Evolutionary conservation across 2,888 invertebrate species (phyloP).

Genomic region (Parascotia fuliginaria): DNA sequence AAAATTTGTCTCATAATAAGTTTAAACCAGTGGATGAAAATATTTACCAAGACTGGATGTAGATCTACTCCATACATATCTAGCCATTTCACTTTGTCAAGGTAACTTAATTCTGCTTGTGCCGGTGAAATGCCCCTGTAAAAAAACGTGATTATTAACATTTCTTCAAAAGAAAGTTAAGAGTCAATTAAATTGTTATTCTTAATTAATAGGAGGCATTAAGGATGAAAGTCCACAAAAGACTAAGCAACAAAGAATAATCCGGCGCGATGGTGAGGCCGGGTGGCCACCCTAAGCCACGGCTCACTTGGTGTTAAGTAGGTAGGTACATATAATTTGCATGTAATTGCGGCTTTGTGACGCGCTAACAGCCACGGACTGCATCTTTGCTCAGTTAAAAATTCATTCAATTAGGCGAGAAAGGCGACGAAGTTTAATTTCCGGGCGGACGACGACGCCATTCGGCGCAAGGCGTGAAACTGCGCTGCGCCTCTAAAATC

Average conservation of each 20-base stretch:
- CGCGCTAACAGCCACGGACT: conserved; percentile 66
- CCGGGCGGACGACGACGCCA: conserved; percentile 64
- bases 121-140: conserved; percentile 95
- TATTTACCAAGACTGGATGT: conserved; percentile 96
- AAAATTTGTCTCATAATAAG: conserved; percentile 1
- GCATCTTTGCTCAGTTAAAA: conserved; percentile 81
- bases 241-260: conserved; percentile 67
- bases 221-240: conserved; percentile 58
- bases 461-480: conserved; percentile 64
- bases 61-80: conserved; percentile 99
- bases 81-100: conserved; percentile 99
- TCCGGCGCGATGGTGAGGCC: conserved; percentile 44
- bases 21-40: conserved; percentile 9
- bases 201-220: conserved; percentile 63
- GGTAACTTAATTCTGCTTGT: conserved; percentile 96
- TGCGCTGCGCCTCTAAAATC: conserved; percentile 69
- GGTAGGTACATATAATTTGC: conserved; percentile 81
- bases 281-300: conserved; percentile 51
- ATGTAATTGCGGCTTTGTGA: conserved; percentile 81
- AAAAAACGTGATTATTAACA: conserved; percentile 44
- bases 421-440: conserved; percentile 78
- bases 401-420: conserved; percentile 81
- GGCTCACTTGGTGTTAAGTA: conserved; percentile 65
- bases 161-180: conserved; percentile 35
- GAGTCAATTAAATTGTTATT: conserved; percentile 62